Conservation (phyloP, 2,888 invertebrate species). For the Augochlorella aurata region DNA sequence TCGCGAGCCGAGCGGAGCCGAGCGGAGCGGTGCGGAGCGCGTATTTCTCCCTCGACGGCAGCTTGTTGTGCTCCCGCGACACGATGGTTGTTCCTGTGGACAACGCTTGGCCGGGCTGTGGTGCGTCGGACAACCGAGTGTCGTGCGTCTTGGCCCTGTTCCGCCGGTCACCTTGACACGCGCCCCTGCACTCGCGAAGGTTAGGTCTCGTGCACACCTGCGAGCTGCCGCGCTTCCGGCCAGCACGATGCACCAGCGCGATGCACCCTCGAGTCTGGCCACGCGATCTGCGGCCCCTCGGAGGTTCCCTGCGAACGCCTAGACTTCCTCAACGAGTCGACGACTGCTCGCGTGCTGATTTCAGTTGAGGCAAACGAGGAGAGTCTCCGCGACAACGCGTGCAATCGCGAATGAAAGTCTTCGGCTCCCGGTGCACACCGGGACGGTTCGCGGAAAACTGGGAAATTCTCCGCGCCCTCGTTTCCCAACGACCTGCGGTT, state of each 20-base stretch:
- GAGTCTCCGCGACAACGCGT: neutral
- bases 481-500: slow-evolving; percentile 20
- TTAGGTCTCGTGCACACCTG: slow-evolving; percentile 44
- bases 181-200: slow-evolving; percentile 30
- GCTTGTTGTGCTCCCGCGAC: slow-evolving; percentile 4
- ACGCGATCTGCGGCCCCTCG: neutral
- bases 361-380: no score
- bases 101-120: neutral
- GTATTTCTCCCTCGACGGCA: neutral
- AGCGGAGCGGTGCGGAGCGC: neutral
- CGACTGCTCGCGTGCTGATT: neutral
- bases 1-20: slow-evolving; percentile 42
- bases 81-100: slow-evolving; percentile 36
- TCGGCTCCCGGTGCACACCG: no score
- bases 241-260: slow-evolving; percentile 11
- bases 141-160: slow-evolving; percentile 26
- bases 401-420: neutral
- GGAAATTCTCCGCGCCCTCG: slow-evolving; percentile 11
- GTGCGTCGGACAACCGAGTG: slow-evolving; percentile 9
- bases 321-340: neutral
- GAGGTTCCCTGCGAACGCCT: no score
- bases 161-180: slow-evolving; percentile 46
- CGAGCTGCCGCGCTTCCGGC: slow-evolving; percentile 18
- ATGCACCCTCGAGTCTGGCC: neutral
- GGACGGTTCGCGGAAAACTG: slow-evolving; percentile 1